Conservation (phyloP, 2,888 invertebrate genomes). For the Vesta saturnalis region DNA sequence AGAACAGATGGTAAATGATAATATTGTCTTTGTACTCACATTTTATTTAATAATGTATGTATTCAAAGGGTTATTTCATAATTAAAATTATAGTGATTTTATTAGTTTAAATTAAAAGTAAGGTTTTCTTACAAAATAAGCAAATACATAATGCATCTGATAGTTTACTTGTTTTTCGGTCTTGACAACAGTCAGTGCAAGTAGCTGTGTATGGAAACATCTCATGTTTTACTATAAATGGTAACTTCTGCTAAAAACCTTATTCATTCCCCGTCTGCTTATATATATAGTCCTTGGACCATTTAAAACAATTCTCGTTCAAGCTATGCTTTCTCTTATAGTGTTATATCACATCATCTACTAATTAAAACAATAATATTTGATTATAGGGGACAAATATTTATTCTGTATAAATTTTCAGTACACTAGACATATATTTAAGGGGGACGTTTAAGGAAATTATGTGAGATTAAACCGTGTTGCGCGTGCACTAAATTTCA, state of each 20-base stretch:
- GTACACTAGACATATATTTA: too few relatives aligned
- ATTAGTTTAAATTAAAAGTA: not conserved
- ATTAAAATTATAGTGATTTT: too few relatives aligned
- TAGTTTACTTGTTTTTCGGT: constrained; percentile 22
- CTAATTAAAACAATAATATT: too few relatives aligned
- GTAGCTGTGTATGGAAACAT: constrained; percentile 38
- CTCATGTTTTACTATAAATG: constrained; percentile 41
- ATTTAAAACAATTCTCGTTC: constrained; percentile 37
- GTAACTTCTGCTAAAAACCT: constrained; percentile 41
- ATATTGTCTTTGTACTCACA: too few relatives aligned
- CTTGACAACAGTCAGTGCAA: constrained; percentile 34
- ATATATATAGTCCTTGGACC: constrained; percentile 41
- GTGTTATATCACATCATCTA: not conserved
- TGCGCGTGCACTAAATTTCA: not conserved
- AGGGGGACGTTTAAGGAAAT: too few relatives aligned
- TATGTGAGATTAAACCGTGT: not conserved
- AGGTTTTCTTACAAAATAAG: not conserved
- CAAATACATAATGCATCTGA: constrained; percentile 5
- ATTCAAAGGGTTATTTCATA: too few relatives aligned
- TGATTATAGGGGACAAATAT: too few relatives aligned
- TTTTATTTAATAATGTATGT: too few relatives aligned
- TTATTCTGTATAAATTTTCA: not conserved
- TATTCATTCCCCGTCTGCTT: constrained; percentile 35
- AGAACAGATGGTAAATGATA: too few relatives aligned
- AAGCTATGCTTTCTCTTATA: not conserved